A percentile compares a stretch with the other conserved stretches of the same genome.
phyloP scores from a whole-genome alignment of 2,113 vertebrate species.

The Microtus oregoni region DNA sequence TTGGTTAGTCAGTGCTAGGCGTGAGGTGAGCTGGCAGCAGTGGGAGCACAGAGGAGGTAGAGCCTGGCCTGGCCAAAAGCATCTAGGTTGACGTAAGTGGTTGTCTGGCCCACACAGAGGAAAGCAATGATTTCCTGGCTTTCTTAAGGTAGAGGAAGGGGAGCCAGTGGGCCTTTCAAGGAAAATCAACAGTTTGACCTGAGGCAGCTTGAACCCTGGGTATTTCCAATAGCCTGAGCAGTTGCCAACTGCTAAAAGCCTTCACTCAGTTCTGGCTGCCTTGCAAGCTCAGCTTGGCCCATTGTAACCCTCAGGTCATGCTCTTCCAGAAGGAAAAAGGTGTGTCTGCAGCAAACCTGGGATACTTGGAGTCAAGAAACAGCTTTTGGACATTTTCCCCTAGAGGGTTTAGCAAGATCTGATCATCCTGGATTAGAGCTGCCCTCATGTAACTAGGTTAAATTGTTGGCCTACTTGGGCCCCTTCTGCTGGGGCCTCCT shows the following conservation, averaged over 20 bases:
- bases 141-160: not conserved
- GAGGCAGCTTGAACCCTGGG: not conserved
- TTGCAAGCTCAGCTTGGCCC: conserved; percentile 1
- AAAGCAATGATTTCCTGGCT: not conserved
- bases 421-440: conserved; percentile 77
- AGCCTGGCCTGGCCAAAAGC: not conserved
- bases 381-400: conserved; percentile 51
- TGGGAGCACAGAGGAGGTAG: not conserved
- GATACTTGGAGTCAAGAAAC: conserved; percentile 64
- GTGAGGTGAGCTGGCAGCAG: not conserved
- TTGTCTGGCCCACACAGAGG: not conserved
- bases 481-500: conserved; percentile 68
- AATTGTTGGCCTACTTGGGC: conserved; percentile 78
- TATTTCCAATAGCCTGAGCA: not conserved
- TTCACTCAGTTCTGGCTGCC: conserved; percentile 9
- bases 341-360: conserved; percentile 36
- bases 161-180: conserved; percentile 29
- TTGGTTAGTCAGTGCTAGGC: conserved; percentile 28
- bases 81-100: not conserved
- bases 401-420: conserved; percentile 70
- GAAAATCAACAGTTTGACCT: conserved; percentile 3
- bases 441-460: conserved; percentile 78
- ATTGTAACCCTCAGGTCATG: conserved; percentile 23
- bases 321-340: conserved; percentile 59
- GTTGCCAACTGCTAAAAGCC: conserved; percentile 5